A percentile compares a stretch with the other conserved stretches of the same genome.
Conservation (phyloP, 2,113 vertebrate species). For the Phainopepla nitens region DNA sequence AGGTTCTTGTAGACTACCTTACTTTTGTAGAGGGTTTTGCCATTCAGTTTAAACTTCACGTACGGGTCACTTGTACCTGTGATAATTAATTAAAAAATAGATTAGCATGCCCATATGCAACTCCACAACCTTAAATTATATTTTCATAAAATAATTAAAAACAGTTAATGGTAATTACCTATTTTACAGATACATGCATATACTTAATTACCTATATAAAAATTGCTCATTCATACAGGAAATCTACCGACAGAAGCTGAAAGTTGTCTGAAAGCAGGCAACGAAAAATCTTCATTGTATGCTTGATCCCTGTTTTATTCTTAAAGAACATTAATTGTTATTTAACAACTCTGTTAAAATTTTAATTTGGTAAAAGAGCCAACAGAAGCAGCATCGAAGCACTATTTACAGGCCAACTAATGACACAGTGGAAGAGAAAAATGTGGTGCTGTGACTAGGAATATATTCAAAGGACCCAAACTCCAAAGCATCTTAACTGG, state of each 20-base stretch:
- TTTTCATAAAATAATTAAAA: background rate
- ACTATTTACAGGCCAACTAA: background rate
- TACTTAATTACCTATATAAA: background rate
- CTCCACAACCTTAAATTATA: background rate
- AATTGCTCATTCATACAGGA: background rate
- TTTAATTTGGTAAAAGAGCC: background rate
- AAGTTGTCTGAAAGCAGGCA: background rate
- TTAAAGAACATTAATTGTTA: background rate
- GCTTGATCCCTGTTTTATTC: background rate
- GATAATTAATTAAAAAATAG: background rate
- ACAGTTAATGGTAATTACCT: background rate
- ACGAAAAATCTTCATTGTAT: background rate
- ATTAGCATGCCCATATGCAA: background rate
- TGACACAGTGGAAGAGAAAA: background rate
- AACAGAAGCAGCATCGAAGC: background rate
- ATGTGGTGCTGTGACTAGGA: background rate
- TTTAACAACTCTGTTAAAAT: background rate
- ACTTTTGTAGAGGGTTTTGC: constrained; percentile 95
- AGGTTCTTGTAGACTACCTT: constrained; percentile 92
- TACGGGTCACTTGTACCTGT: constrained; percentile 93
- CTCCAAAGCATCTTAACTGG: background rate
- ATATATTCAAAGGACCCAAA: constrained; percentile 1
- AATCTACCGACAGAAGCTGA: background rate
- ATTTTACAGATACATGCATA: background rate
- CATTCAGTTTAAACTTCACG: constrained; percentile 93